Evolutionary conservation across 2,888 invertebrate species (phyloP), one percentile per base, ranked within the genome.

Genomic region (Zygogramma bicolorata): DNA sequence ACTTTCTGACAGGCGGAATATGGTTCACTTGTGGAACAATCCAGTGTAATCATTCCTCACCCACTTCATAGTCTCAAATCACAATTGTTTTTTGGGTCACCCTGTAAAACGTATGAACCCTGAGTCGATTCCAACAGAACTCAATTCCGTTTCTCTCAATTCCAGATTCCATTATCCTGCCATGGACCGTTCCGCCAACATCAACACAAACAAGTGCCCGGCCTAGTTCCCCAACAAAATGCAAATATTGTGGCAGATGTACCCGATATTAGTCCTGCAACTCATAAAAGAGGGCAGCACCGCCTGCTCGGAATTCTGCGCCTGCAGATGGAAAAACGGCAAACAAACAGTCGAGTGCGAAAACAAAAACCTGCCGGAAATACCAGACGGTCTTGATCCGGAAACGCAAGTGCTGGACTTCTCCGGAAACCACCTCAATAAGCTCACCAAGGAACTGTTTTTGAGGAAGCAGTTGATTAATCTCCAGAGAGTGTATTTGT

Each of bases 251-350:
- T 68, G 70, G 70, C 71, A 63, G 62, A 62, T 77, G 71, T 74
- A 65, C 65, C 65, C 73, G 59, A 65, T 77, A 42, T 40, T 77
- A 20, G 53, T 77, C 57, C 66, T 77, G 25, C 69, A 77, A 29
- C 42, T 73, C 27, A 61, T 75, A 60, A 75, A 72, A 46, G 75
- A 72, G 38, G 77, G 72, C 29, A 68, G 60, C 18, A 29, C 61
- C 7, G 90, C 91, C 65, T 96, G 96, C 85, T 96, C 96, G 27
- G 88, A 90, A 31, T 91, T 92, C 78, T 97, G 97, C 87, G 89
- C 91, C 66, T 97, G 97, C 89, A 96, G 95, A 86, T 97, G 97
- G 97, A 96, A 95, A 86, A 93, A 94, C 83, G 97, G 97, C 61
- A 97, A 97, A 84, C 94, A 96, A 85, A 94, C 95, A 77, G 96